phyloP scores from a whole-genome alignment of 2,888 invertebrate genomes.

The Campoplex capitator region DNA sequence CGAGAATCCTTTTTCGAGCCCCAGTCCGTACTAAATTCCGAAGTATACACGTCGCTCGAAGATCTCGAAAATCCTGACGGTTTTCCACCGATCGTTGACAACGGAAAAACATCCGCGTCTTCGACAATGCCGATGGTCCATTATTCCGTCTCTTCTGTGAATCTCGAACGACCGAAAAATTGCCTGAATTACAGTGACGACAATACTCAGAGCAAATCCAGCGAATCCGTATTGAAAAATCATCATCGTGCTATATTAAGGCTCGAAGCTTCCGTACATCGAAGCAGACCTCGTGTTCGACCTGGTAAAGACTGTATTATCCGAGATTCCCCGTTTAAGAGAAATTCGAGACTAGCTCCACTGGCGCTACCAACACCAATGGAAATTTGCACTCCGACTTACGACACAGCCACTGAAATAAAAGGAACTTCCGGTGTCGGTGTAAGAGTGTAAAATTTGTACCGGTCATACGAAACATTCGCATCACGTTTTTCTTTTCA shows the following conservation, averaged over 20 bases:
- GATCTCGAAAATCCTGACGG: slow-evolving; percentile 73
- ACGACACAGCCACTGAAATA: slow-evolving; percentile 78
- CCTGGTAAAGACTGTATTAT: slow-evolving; percentile 72
- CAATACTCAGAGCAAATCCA: slow-evolving; percentile 78
- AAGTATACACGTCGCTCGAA: slow-evolving; percentile 81
- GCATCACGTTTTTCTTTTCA: neutral
- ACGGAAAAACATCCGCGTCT: slow-evolving; percentile 21
- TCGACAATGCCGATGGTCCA: slow-evolving; percentile 64
- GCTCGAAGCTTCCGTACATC: slow-evolving; percentile 75
- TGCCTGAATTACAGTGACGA: slow-evolving; percentile 62
- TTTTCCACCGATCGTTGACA: slow-evolving; percentile 51
- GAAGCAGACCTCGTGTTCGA: slow-evolving; percentile 73
- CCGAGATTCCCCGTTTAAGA: slow-evolving; percentile 71
- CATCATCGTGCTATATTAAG: slow-evolving; percentile 73
- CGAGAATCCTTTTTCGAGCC: slow-evolving; percentile 81
- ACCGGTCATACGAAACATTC: neutral
- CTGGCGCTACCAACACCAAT: slow-evolving; percentile 79
- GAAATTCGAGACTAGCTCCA: slow-evolving; percentile 74
- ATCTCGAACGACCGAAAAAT: slow-evolving; percentile 70
- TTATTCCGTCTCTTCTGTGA: slow-evolving; percentile 78
- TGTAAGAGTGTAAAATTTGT: slow-evolving; percentile 75
- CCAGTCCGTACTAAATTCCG: slow-evolving; percentile 80
- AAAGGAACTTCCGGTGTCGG: slow-evolving; percentile 77
- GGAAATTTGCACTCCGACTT: slow-evolving; percentile 81
- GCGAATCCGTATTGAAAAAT: slow-evolving; percentile 77